Base-by-base conservation (phyloP, 2,797 vertebrate species). In the Danio jaintianensis region DNA sequence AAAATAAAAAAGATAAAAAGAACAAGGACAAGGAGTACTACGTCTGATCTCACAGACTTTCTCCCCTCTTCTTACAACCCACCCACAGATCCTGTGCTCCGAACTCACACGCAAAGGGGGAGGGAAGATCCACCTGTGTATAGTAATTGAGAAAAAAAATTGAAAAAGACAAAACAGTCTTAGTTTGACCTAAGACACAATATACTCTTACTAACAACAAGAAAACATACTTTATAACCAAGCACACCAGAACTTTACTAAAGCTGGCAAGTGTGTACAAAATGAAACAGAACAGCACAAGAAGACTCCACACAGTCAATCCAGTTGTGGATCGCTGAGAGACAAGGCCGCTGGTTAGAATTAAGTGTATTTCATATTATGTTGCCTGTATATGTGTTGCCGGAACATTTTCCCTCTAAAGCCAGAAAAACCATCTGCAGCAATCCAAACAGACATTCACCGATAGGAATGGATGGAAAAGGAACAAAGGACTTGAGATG, bases 11-110 rank as follows among this genome's bases (percentile, higher is more conserved):
- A 94, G 98, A 96, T 92, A 99, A 99, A 95, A 99, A 99, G 93
- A 98, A 99, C 94, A 99, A 99, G 95, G 98, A 99, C 95, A 99
- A 98, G 92, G 98, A 99, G 93, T 99, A 99, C 93, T 99, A 99
- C 83, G 98, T 99, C 95, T 99, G 97, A 99, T 87, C 78, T 66
- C 69, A 82, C 82, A 79, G 72, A 76, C 78, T 40, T 52, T 52
- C 52, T 29, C 45, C 52, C 80, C 71, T 74, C 74, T 73, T 62
- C 70, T 76, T 63, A 59, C 56, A 75, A 78, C 62, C 64, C 38
- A 52, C 71, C 72, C 71, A 76, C 71, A 58, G 72, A 56, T 75
- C 67, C 82, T 75, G 71, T 75, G 75, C 79, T 81, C 67, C 20
- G 83, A 84, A 80, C 85, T 81, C 80, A 48, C 63, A 62, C n/a